Base-by-base conservation (phyloP, 2,797 vertebrate genomes). In the Parotocinclus haroldoi region DNA sequence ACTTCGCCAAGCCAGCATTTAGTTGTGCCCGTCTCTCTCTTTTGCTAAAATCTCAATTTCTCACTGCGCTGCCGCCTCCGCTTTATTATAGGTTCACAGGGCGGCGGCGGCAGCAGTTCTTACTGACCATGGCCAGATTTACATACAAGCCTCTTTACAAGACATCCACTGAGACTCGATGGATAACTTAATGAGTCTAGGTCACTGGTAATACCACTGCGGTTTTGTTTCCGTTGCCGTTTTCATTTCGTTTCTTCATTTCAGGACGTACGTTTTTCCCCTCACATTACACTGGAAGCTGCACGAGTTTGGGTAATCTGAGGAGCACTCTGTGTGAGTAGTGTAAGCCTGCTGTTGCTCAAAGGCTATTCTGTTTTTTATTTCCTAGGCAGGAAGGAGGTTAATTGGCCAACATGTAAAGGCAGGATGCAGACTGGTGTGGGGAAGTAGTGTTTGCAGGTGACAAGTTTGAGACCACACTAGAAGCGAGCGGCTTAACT, bases 11-110 rank as follows among this genome's bases (percentile, higher is more conserved):
- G 86, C 85, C 82, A 84, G 79, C 83, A 84, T 84, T 88, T 89
- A 90, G 88, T 84, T 81, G 71, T 64, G 78, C 74, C 76, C 81
- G 78, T 83, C 16, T 52, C n/a, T 48, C 81, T 84, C 80, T 86
- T 84, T 83, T 81, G 80, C 80, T 84, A 83, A 88, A 87, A 73
- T 63, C 86, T 85, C 86, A 84, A 87, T 89, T 89, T 89, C 81
- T 82, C 84, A 83, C 87, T 85, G 74, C 76, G 82, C 79, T 86
- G 86, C 86, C 75, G 83, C 86, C 77, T 77, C 77, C 12, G 82
- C 85, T 82, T 81, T 85, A 84, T 88, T 87, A 89, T 88, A 85
- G 82, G 83, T 84, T 80, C 71, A 73, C 76, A 78, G 60, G 17
- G 63, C 77, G 42, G 74, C 53, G 67, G 78, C 79, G 76, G 36